Evolutionary conservation across 2,888 invertebrate genomes (phyloP).

Genomic region (Seira sanloemensis): DNA sequence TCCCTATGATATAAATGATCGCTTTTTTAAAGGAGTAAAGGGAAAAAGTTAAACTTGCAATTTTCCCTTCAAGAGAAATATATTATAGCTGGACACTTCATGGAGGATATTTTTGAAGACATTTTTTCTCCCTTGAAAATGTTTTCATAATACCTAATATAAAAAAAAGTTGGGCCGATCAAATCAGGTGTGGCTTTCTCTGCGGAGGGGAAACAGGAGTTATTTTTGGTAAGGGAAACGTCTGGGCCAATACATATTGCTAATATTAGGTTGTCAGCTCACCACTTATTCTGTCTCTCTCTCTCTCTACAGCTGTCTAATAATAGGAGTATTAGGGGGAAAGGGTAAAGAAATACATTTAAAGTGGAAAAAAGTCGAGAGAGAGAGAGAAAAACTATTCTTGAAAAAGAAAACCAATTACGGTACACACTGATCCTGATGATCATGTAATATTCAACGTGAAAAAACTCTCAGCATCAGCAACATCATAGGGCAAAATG

Average conservation of each 20-base stretch:
- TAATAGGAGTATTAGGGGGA: neutral
- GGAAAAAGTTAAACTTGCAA: slow-evolving; percentile 71
- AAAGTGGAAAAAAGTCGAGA: neutral
- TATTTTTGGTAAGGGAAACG: neutral
- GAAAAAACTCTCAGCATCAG: slow-evolving; percentile 8
- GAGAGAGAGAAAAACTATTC: no score
- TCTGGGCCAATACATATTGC: slow-evolving; percentile 51
- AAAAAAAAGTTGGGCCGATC: neutral
- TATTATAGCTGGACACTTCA: slow-evolving; percentile 53
- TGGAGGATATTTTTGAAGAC: neutral
- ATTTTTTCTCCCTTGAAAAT: neutral
- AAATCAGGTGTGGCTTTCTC: neutral
- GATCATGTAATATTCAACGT: neutral
- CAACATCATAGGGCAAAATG: slow-evolving; percentile 13
- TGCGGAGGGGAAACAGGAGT: neutral
- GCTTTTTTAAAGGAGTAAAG: slow-evolving; percentile 45
- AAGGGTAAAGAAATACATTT: neutral
- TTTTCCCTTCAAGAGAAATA: slow-evolving; percentile 68
- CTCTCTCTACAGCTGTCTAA: neutral
- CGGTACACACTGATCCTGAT: slow-evolving; percentile 30
- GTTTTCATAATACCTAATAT: neutral
- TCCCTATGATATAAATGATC: no score
- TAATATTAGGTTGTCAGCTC: slow-evolving; percentile 61
- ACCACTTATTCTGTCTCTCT: slow-evolving; percentile 20
- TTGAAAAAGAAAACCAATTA: slow-evolving; percentile 48